A percentile compares a stretch with the other conserved stretches of the same genome.
phyloP scores from a whole-genome alignment of 1,140 invertebrate species.

The Meloidogyne floridensis region DNA sequence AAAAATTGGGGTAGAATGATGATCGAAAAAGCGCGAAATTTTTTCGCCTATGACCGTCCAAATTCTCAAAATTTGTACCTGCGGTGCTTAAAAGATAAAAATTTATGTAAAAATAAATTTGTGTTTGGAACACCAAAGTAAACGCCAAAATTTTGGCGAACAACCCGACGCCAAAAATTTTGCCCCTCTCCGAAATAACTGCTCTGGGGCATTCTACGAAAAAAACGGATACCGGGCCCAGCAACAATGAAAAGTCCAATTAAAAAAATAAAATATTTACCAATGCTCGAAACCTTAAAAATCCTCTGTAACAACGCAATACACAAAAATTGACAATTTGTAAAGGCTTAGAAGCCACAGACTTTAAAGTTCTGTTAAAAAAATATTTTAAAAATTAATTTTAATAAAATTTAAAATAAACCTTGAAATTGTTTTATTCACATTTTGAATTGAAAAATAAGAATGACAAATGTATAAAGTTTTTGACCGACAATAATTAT shows the following conservation, averaged over 20 bases:
- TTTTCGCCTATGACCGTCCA: no score
- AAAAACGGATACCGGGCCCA: no score
- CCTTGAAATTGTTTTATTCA: background rate
- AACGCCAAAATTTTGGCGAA: no score
- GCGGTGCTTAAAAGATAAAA: no score
- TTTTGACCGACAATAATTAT: background rate
- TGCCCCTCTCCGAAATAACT: no score
- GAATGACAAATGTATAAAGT: background rate
- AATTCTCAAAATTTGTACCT: no score
- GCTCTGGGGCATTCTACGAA: no score
- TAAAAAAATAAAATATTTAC: constrained; percentile 10
- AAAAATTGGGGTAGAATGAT: no score
- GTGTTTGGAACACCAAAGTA: no score
- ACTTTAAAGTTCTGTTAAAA: background rate
- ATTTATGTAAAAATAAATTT: no score
- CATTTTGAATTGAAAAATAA: constrained; percentile 1
- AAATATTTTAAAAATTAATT: background rate
- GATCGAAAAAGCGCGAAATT: no score
- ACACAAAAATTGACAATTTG: background rate
- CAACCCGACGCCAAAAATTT: no score
- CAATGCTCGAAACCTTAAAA: background rate
- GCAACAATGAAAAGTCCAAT: background rate
- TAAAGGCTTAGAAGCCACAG: background rate
- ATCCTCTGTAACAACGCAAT: background rate
- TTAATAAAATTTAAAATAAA: background rate